These are phyloP conservation scores for Hydractinia symbiolongicarpus DNA, from an alignment of 30 jellyfish, hydroid and myxozoan species.

Conservation along the genomic window DNA sequence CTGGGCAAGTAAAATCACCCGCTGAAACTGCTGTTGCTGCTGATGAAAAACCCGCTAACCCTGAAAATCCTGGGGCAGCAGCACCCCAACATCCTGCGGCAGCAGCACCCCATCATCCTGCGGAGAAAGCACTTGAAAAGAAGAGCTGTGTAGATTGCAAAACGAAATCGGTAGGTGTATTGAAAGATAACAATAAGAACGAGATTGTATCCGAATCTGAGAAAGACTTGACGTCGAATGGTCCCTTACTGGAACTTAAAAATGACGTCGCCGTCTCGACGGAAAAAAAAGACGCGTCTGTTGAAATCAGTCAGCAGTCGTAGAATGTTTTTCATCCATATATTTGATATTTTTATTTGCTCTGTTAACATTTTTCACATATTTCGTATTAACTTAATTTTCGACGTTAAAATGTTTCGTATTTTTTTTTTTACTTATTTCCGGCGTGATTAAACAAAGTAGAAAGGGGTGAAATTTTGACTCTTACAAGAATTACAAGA, in stretches of 20 bases:
- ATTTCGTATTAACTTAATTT: no score
- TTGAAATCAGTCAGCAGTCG: neutral
- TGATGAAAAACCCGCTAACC: neutral
- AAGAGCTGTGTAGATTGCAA: neutral
- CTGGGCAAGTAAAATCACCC: neutral
- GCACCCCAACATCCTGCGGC: neutral
- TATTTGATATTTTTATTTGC: no score
- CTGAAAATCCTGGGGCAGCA: neutral
- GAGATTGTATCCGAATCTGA: constrained; percentile 1
- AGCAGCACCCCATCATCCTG: neutral
- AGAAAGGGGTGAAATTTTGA: no score
- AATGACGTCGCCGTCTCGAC: neutral
- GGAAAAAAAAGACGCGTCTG: neutral
- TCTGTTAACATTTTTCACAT: no score
- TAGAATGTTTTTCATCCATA: neutral
- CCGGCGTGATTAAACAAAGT: no score
- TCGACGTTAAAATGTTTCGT: no score
- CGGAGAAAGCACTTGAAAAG: neutral
- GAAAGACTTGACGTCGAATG: constrained; percentile 6
- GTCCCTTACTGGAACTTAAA: neutral
- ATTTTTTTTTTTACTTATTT: no score
- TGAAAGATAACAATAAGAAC: constrained; percentile 9
- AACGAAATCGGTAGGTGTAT: neutral
- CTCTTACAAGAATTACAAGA: no score
- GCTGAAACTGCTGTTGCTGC: neutral